Conservation (phyloP, 2,888 invertebrate genomes). For the Acleris emargana region DNA sequence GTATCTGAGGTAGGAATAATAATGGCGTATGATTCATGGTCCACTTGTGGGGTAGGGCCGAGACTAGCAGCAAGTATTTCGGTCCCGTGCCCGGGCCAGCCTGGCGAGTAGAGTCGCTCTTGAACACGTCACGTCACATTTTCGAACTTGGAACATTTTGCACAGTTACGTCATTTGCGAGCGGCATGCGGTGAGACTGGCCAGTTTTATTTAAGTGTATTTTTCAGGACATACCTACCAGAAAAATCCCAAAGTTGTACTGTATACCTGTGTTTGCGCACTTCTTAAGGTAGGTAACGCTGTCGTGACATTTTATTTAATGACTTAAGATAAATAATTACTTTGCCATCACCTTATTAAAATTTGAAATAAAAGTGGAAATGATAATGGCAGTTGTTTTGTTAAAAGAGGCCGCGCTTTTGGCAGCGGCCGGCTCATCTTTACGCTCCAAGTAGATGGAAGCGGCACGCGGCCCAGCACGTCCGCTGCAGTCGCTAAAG, state of each 20-base stretch:
- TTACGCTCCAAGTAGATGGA: slow-evolving; percentile 32
- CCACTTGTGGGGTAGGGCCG: slow-evolving; percentile 37
- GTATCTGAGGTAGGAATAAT: slow-evolving; percentile 19
- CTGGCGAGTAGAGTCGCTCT: slow-evolving; percentile 20
- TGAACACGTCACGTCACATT: slow-evolving; percentile 28
- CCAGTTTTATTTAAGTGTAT: slow-evolving; percentile 18
- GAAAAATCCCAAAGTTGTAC: too few species aligned
- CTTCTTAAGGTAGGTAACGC: too few species aligned
- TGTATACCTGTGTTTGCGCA: too few species aligned
- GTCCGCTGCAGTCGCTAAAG: slow-evolving; percentile 62
- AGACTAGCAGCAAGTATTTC: slow-evolving; percentile 51
- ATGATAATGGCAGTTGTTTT: slow-evolving; percentile 4
- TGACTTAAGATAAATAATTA: too few species aligned
- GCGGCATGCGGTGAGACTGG: slow-evolving; percentile 26
- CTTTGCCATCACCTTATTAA: too few species aligned
- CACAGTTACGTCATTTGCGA: slow-evolving; percentile 31
- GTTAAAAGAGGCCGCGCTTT: slow-evolving; percentile 30
- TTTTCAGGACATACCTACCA: too few species aligned
- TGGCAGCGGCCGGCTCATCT: slow-evolving; percentile 34
- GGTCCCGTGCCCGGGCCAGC: slow-evolving; percentile 49
- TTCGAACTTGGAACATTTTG: slow-evolving; percentile 36
- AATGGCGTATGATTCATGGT: slow-evolving; percentile 27
- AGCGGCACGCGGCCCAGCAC: slow-evolving; percentile 37
- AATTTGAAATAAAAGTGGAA: not conserved
- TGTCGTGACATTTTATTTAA: too few species aligned